Evolutionary conservation across 53 echinoderm and acorn worm genomes (phyloP), one percentile per base, ranked within the genome.

Genomic region (Echinometra lucunter): DNA sequence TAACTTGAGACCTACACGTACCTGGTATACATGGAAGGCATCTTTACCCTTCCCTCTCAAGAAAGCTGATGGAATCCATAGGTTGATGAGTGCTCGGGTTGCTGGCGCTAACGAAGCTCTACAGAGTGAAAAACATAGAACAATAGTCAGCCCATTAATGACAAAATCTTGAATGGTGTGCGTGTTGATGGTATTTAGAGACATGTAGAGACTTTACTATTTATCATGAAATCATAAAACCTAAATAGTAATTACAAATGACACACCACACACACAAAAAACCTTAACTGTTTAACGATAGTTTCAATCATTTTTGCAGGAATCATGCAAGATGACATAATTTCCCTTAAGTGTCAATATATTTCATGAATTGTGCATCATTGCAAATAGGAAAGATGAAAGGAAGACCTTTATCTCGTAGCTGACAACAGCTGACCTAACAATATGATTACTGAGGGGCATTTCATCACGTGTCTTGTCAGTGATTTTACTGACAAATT

Each of bases 11-110:
- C 89, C 66, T 53, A 98, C 99, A n/a, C n/a, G n/a, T n/a, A n/a
- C n/a, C 97, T 99, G 99, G 74, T 99, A 99, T 66, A 99, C 99
- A 95, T 99, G 99, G 94, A 95, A 98, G 17, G 98, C 97, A 94
- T 99, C 99, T 66, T 98, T 96, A 8, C 98, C 97, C 92, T 96
- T 97, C 17, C 99, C 99, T 88, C 97, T 96, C 17, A 99, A 94
- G 89, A 99, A 99, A 35, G 99, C 99, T 34, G 99, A 99, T 32
- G 99, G 99, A 40, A 99, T 99, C 99, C 99, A 99, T 57, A 99
- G 94, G 66, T 99, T 99, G 67, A 99, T 97, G 0, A 99, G 95
- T 25, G 99, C 96, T 92, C 99, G 92, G 16, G 92, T 96, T 45
- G 96, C 93, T 75, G 94, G 90, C 32, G 97, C 96, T 49, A 97